phyloP scores from a whole-genome alignment of 2,888 invertebrate species.

The Embidobia sp. region DNA sequence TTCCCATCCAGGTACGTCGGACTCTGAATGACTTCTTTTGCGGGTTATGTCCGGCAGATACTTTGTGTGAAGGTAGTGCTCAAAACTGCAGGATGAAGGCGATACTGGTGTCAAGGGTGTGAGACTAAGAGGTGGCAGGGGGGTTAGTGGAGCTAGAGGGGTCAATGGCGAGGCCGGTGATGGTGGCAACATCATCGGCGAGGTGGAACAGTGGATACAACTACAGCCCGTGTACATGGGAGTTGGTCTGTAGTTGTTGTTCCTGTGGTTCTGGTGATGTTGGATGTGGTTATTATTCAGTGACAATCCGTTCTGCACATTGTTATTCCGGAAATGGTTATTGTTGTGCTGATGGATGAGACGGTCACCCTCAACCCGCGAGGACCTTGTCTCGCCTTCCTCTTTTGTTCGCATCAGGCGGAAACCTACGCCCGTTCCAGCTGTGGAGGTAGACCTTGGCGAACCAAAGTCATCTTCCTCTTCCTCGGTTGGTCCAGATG shows the following conservation, averaged over 20 bases:
- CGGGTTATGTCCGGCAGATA: constrained; percentile 85
- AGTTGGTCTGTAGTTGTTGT: constrained; percentile 67
- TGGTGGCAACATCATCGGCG: constrained; percentile 74
- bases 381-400: constrained; percentile 56
- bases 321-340: constrained; percentile 66
- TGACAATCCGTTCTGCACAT: constrained; percentile 47
- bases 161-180: constrained; percentile 82
- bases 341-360: constrained; percentile 71
- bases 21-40: constrained; percentile 86
- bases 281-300: constrained; percentile 64
- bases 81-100: constrained; percentile 84
- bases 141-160: constrained; percentile 81
- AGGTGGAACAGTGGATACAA: constrained; percentile 73
- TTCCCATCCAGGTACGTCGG: constrained; percentile 83
- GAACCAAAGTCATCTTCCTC: no score
- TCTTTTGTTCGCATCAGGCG: constrained; percentile 84
- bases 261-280: constrained; percentile 62
- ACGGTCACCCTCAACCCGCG: constrained; percentile 71
- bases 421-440: constrained; percentile 78
- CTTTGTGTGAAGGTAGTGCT: constrained; percentile 85
- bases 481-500: no score
- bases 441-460: no score
- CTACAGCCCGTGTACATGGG: constrained; percentile 76
- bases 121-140: constrained; percentile 80
- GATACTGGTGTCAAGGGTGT: constrained; percentile 83